phyloP scores from a whole-genome alignment of 2,797 vertebrate genomes.

The Phalloptychus januarius region DNA sequence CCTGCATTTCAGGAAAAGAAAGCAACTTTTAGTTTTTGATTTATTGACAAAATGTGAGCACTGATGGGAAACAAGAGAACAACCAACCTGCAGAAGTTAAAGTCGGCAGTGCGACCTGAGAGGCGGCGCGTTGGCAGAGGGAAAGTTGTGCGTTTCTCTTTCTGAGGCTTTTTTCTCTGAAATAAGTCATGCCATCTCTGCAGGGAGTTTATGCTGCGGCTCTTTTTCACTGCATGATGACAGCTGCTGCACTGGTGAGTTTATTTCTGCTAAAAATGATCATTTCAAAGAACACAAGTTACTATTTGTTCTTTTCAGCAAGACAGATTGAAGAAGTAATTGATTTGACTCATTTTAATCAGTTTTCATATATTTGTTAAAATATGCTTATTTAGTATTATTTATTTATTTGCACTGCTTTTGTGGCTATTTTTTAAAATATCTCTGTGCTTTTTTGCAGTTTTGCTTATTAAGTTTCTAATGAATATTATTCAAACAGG shows the following conservation, averaged over 20 bases:
- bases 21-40: conserved; percentile 4
- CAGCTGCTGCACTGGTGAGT: conserved; percentile 74
- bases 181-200: conserved; percentile 53
- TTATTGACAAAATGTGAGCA: not conserved
- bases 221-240: conserved; percentile 55
- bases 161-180: conserved; percentile 3
- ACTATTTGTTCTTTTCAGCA: not conserved
- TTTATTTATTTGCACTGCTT: not conserved
- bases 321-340: not conserved
- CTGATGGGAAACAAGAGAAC: conserved; percentile 41
- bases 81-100: conserved; percentile 20
- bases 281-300: not conserved
- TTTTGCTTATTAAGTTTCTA: not conserved
- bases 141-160: conserved; percentile 3
- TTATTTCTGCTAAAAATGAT: not conserved
- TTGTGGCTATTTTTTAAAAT: not conserved
- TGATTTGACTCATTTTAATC: not conserved
- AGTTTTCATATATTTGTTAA: not conserved
- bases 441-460: not conserved
- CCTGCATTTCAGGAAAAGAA: conserved; percentile 5
- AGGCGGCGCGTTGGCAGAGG: conserved; percentile 44
- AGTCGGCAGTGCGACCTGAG: conserved; percentile 19
- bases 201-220: conserved; percentile 32
- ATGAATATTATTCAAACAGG: not conserved
- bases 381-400: too few relatives aligned